phyloP scores from a whole-genome alignment of 2,888 invertebrate genomes.

The Oxycera nigricornis region DNA sequence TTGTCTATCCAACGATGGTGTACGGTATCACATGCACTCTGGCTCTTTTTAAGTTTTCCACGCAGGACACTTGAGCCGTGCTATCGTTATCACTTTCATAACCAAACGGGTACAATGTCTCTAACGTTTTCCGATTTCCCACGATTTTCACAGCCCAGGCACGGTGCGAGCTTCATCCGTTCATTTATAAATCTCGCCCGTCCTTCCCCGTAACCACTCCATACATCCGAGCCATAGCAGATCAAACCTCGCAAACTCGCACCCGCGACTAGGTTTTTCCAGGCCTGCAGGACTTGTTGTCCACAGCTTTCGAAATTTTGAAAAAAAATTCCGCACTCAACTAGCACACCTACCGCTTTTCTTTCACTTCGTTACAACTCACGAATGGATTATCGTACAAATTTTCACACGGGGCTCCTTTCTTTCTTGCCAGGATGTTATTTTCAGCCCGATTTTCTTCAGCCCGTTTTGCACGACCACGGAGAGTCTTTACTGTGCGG shows the following conservation, averaged over 20 bases:
- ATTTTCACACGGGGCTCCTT: conserved; percentile 26
- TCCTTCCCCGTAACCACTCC: neutral
- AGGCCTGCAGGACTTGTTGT: neutral
- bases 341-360: neutral
- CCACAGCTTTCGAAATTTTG: neutral
- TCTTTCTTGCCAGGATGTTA: conserved; percentile 36
- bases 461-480: conserved; percentile 52
- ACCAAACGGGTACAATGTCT: neutral
- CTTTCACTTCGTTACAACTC: neutral
- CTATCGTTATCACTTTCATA: neutral
- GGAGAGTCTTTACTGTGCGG: conserved; percentile 60
- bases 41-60: neutral
- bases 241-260: neutral
- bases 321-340: neutral
- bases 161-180: neutral
- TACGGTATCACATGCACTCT: neutral
- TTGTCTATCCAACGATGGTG: neutral
- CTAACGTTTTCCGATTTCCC: neutral
- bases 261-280: conserved; percentile 19
- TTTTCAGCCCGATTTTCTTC: conserved; percentile 41
- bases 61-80: neutral
- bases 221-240: neutral
- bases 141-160: conserved; percentile 24
- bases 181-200: neutral
- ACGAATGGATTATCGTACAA: neutral